Evolutionary conservation across 2,113 vertebrate genomes (phyloP).

Genomic region (Apaloderma vittatum): DNA sequence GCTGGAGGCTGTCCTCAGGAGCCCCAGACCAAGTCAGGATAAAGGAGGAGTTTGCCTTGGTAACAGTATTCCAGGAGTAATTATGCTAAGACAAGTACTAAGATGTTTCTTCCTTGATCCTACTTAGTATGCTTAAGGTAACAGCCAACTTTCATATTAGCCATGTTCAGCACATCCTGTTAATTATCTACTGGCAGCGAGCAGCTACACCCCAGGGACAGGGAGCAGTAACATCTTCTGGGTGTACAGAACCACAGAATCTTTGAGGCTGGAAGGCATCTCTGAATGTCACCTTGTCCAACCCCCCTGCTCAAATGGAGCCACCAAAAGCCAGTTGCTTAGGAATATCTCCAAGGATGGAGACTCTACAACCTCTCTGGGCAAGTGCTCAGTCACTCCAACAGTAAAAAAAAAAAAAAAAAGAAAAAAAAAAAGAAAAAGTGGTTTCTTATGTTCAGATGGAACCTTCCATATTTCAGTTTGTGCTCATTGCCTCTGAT

Average conservation of each 20-base stretch:
- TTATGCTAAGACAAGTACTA: background rate
- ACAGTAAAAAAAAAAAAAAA: background rate
- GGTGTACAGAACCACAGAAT: background rate
- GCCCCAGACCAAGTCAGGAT: no score
- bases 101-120: background rate
- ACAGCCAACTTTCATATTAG: background rate
- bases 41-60: no score
- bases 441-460: background rate
- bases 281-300: background rate
- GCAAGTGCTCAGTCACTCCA: background rate
- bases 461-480: background rate
- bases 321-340: background rate
- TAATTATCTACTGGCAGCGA: background rate
- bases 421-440: background rate
- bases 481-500: background rate
- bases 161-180: background rate
- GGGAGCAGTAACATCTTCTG: background rate
- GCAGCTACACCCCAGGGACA: background rate
- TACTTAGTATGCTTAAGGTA: background rate
- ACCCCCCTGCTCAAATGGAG: background rate
- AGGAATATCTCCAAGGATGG: background rate
- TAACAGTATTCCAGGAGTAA: background rate
- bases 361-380: background rate
- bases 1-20: no score
- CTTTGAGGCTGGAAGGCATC: background rate